Evolutionary conservation across 1,140 invertebrate genomes (phyloP), one percentile per base, ranked within the genome.

Genomic region (Sarcophaga peregrina): DNA sequence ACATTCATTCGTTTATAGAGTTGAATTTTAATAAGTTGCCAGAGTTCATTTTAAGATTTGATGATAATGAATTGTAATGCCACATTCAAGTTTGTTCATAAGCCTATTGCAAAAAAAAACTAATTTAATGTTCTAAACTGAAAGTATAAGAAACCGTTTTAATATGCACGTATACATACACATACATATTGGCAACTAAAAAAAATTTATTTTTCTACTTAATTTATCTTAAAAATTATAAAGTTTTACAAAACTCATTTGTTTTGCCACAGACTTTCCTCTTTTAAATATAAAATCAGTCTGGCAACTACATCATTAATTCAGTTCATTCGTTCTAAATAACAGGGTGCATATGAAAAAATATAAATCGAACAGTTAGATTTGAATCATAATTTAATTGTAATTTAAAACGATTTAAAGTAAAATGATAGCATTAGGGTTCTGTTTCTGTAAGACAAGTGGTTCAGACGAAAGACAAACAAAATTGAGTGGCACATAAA

Each of bases 1-100:
- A 37, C 62, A 25, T 68, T 20, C 20, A 68, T 20, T 68, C 62
- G 20, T 68, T 68, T 68, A 68, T n/a, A 68, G 62, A 68, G 62
- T 25, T 68, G 62, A 20, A 20, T 68, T 68, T 17, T 58, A 3
- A n/a, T 2, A n/a, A 13, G 54, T 58, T 58, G 13, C 54, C 54
- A 58, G n/a, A 13, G 54, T 6, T 58, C 25, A 2, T 37, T 37
- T 37, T 37, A 37, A 37, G 25, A 37, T 4, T 37, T 7, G 11
- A 15, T 13, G 13, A n/a, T 58, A 6, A 58, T 13, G 15, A n/a
- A 25, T 25, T 68, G 9, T 20, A 20, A 17, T 68, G 17, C 62
- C 62, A 68, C 10, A 68, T 68, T 50, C n/a, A n/a, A n/a, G n/a
- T n/a, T n/a, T n/a, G n/a, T n/a, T 50, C 48, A 50, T 50, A 50